Percentiles rank a stretch among this genome's conserved stretches.
Evolutionary conservation across 2,888 invertebrate genomes (phyloP).

Genomic region (Drosophila conformis): DNA sequence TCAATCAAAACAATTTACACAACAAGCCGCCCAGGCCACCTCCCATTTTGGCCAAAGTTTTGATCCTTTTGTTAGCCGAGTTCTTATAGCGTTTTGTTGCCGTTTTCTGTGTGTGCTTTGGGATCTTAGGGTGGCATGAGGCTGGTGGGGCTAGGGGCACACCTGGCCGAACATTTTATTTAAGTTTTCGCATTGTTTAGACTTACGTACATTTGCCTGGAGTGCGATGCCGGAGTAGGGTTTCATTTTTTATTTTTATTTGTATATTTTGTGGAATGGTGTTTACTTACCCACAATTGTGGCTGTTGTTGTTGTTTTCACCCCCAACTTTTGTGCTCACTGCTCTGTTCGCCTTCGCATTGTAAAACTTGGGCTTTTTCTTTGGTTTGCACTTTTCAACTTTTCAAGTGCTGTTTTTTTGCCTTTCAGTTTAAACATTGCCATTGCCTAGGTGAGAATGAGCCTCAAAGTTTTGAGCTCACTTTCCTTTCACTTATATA

Average conservation of each 20-base stretch:
- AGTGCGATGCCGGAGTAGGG: constrained; percentile 27
- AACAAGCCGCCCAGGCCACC: neutral
- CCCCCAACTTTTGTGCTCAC: constrained; percentile 48
- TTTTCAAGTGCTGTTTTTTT: constrained; percentile 40
- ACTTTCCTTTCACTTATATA: constrained; percentile 15
- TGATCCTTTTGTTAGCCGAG: constrained; percentile 45
- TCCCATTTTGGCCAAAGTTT: constrained; percentile 4
- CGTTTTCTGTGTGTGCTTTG: constrained; percentile 22
- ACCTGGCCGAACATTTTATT: constrained; percentile 57
- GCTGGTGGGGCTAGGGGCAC: neutral
- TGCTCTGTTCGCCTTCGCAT: constrained; percentile 67
- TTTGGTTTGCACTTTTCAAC: constrained; percentile 29
- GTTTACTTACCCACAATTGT: constrained; percentile 12
- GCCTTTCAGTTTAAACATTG: constrained; percentile 32
- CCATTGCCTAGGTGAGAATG: constrained; percentile 50
- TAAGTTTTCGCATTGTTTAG: constrained; percentile 71
- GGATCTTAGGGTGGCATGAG: neutral
- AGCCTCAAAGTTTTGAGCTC: constrained; percentile 35
- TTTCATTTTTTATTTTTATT: neutral
- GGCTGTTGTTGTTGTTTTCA: constrained; percentile 6
- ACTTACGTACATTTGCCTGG: constrained; percentile 57
- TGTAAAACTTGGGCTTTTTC: constrained; percentile 60
- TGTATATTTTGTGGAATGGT: neutral
- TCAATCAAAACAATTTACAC: constrained; percentile 54
- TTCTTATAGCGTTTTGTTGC: constrained; percentile 42